A percentile compares a stretch with the other conserved stretches of the same genome.
phyloP scores from a whole-genome alignment of 2,888 invertebrate genomes.

The Athalia rosae region DNA sequence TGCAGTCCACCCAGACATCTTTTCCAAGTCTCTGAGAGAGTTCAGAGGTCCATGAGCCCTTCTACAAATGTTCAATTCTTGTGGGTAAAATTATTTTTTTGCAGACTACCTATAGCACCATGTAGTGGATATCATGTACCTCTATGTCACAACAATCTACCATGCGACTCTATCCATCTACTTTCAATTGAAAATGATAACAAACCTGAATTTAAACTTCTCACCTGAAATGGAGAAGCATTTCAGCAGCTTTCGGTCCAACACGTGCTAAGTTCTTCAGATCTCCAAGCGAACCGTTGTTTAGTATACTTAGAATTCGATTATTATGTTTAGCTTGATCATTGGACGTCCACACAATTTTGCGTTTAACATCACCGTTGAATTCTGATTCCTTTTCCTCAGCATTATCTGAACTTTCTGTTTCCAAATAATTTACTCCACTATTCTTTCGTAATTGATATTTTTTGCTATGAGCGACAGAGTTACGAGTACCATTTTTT shows the following conservation, averaged over 20 bases:
- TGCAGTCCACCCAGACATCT: conserved; percentile 27
- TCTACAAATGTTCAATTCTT: conserved; percentile 8
- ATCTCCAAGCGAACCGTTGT: conserved; percentile 12
- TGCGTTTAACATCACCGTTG: background rate
- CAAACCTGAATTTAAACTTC: background rate
- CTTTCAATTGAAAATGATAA: background rate
- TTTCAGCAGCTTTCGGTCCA: conserved; percentile 20
- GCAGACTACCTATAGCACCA: background rate
- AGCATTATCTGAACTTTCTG: conserved; percentile 15
- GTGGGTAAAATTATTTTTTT: background rate
- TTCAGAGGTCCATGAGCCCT: background rate
- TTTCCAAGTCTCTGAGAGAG: background rate
- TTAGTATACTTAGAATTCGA: conserved; percentile 11
- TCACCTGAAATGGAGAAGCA: conserved; percentile 25
- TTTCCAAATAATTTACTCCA: background rate
- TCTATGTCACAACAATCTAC: too few relatives aligned
- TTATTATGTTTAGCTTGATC: conserved; percentile 13
- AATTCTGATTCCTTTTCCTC: background rate
- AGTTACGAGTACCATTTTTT: too few relatives aligned
- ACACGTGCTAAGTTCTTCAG: background rate
- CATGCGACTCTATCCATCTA: background rate
- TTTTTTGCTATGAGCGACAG: background rate
- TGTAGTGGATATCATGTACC: background rate
- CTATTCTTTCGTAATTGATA: background rate
- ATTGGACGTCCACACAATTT: background rate